Evolutionary conservation across 2,113 vertebrate genomes (phyloP).

Genomic region (Rhinogobius similis): DNA sequence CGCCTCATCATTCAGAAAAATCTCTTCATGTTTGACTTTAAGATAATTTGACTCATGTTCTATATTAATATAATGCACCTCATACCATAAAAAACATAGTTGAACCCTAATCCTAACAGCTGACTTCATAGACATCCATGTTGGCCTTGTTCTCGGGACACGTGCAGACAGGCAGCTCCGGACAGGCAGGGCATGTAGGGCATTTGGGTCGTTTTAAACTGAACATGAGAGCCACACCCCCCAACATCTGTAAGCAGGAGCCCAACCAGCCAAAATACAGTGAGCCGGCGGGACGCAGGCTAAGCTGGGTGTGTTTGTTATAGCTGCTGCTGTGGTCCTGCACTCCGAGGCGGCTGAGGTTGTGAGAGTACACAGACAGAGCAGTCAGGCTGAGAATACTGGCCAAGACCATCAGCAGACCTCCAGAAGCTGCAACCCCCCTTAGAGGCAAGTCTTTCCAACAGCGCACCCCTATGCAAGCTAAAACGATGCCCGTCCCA

Average conservation of each 20-base stretch:
- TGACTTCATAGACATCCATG: constrained; percentile 73
- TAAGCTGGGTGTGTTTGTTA: constrained; percentile 52
- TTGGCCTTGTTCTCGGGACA: constrained; percentile 61
- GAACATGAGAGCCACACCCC: constrained; percentile 69
- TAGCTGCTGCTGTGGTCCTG: constrained; percentile 32
- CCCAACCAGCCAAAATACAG: constrained; percentile 82
- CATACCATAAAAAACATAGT: neutral
- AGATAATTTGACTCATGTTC: no score
- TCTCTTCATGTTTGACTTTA: no score
- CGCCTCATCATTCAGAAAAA: neutral
- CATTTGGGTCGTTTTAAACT: constrained; percentile 70
- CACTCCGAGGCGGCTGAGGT: constrained; percentile 66
- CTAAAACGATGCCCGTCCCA: constrained; percentile 76
- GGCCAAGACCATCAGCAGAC: constrained; percentile 71
- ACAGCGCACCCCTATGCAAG: constrained; percentile 78
- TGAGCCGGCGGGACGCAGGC: constrained; percentile 68
- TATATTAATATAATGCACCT: no score
- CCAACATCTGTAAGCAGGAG: constrained; percentile 76
- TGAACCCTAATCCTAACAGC: constrained; percentile 56
- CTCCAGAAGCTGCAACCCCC: constrained; percentile 73
- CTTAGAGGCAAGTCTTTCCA: constrained; percentile 79
- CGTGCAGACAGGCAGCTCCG: constrained; percentile 48
- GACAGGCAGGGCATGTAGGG: constrained; percentile 51
- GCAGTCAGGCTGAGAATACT: constrained; percentile 75
- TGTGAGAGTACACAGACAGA: constrained; percentile 72